Percentiles rank a stretch among this genome's conserved stretches.
Evolutionary conservation across 1,140 invertebrate species (phyloP).

Genomic region (Rhynchophorus ferrugineus): DNA sequence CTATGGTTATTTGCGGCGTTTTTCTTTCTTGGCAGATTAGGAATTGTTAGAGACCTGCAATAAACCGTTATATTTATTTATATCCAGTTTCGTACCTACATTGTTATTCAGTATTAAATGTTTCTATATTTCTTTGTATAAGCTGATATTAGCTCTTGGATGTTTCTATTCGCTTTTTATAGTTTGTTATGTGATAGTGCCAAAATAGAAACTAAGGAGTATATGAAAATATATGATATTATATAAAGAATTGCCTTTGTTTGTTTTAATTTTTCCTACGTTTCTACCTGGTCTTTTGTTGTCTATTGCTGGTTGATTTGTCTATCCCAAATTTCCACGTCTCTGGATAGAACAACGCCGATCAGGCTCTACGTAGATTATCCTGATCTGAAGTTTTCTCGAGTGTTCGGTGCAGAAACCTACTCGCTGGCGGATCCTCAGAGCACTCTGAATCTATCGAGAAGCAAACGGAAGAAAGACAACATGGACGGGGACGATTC

Average conservation of each 20-base stretch:
- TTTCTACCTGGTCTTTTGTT: too few relatives aligned
- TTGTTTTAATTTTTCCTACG: too few relatives aligned
- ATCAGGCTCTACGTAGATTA: slow-evolving; percentile 50
- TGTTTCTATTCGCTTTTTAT: not conserved
- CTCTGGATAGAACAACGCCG: slow-evolving; percentile 32
- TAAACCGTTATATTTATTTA: not conserved
- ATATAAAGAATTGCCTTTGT: too few relatives aligned
- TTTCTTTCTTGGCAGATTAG: not conserved
- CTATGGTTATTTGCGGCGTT: not conserved
- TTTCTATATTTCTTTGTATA: not conserved
- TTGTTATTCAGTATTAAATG: not conserved
- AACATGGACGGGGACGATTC: slow-evolving; percentile 5
- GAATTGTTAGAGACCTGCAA: not conserved
- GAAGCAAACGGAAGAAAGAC: slow-evolving; percentile 34
- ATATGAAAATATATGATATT: too few relatives aligned
- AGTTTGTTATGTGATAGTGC: not conserved
- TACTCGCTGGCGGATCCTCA: slow-evolving; percentile 60
- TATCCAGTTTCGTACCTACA: not conserved
- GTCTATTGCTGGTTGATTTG: too few relatives aligned
- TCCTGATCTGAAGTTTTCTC: slow-evolving; percentile 72
- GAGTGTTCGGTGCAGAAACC: slow-evolving; percentile 72
- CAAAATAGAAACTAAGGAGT: not conserved
- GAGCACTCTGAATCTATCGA: slow-evolving; percentile 41
- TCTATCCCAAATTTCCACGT: slow-evolving; percentile 18
- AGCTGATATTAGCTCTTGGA: not conserved